phyloP scores from a whole-genome alignment of 2,888 invertebrate species.

The Heliconius aoede region DNA sequence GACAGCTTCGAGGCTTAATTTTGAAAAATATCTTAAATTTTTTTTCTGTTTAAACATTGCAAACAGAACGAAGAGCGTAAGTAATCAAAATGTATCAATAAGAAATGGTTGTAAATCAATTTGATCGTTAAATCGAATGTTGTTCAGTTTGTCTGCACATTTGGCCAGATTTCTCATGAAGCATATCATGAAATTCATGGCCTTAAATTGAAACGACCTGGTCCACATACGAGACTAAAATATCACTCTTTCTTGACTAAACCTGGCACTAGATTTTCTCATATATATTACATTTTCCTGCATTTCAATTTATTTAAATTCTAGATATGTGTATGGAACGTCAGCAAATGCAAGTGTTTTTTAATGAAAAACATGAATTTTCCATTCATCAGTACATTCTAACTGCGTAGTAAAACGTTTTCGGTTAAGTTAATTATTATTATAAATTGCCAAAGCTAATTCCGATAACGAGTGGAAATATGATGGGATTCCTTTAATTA shows the following conservation, averaged over 20 bases:
- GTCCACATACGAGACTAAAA: not conserved
- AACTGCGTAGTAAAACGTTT: not conserved
- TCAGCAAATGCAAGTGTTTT: not conserved
- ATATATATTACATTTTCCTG: not conserved
- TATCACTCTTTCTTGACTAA: too few species aligned
- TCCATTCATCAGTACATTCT: not conserved
- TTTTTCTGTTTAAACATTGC: not conserved
- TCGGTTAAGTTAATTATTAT: conserved; percentile 17
- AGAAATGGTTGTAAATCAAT: conserved; percentile 22
- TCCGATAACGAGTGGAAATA: conserved; percentile 26
- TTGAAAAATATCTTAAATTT: too few species aligned
- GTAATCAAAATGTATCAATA: not conserved
- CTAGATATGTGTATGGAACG: not conserved
- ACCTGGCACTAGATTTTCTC: too few species aligned
- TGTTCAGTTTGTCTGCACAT: not conserved
- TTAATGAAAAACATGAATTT: not conserved
- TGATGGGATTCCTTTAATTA: conserved; percentile 38
- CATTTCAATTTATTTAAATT: not conserved
- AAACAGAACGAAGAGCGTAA: not conserved
- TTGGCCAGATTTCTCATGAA: not conserved
- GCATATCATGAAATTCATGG: too few species aligned
- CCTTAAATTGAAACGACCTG: not conserved
- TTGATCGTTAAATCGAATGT: conserved; percentile 11
- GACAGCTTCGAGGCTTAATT: too few species aligned
- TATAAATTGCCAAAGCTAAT: conserved; percentile 1